phyloP scores from a whole-genome alignment of 2,113 vertebrate genomes.

The Connochaetes taurinus region DNA sequence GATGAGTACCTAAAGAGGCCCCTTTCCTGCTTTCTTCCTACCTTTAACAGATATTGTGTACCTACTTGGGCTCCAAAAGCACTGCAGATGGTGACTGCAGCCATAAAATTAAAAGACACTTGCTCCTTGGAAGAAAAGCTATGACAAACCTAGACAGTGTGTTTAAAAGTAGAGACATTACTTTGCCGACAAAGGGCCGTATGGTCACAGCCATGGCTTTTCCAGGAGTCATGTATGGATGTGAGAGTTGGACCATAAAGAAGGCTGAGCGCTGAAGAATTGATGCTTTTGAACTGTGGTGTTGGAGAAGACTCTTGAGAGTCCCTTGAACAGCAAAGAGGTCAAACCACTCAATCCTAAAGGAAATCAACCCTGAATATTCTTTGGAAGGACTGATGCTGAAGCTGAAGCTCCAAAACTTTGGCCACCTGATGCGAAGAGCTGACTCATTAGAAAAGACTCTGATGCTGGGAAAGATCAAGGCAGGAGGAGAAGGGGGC shows the following conservation, averaged over 20 bases:
- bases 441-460: neutral
- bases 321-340: neutral
- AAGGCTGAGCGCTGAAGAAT: neutral
- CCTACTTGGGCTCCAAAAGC: neutral
- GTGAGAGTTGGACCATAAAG: neutral
- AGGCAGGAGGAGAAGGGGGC: neutral
- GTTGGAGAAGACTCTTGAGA: neutral
- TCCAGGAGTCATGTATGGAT: neutral
- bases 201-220: neutral
- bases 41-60: neutral
- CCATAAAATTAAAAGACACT: neutral
- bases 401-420: neutral
- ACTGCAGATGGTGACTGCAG: neutral
- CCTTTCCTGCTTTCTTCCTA: neutral
- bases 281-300: neutral
- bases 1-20: neutral
- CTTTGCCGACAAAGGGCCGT: neutral
- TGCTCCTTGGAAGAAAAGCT: neutral
- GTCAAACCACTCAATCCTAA: neutral
- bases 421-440: neutral
- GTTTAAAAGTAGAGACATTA: neutral
- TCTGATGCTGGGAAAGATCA: neutral
- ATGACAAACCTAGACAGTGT: neutral
- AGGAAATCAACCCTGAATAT: neutral
- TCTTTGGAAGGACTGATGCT: neutral